phyloP scores from a whole-genome alignment of 2,113 vertebrate species.

The Pollimyrus isidori region DNA sequence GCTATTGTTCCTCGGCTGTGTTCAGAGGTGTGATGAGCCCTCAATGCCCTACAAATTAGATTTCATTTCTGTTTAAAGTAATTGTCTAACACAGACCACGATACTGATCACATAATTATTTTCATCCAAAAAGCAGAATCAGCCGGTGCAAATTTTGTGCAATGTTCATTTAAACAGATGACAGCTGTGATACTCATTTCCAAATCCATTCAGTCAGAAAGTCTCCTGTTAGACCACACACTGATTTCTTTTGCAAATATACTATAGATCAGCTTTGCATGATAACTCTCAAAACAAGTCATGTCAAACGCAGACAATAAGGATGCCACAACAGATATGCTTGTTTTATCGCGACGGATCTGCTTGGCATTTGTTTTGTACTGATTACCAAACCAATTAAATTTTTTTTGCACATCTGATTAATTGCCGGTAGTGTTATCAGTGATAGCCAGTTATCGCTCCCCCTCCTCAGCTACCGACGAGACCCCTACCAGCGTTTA shows the following conservation, averaged over 20 bases:
- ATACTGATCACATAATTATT: constrained; percentile 46
- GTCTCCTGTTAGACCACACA: constrained; percentile 24
- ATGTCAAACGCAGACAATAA: constrained; percentile 1
- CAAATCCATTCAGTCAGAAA: constrained; percentile 30
- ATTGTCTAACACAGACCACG: constrained; percentile 56
- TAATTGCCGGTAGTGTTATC: not conserved
- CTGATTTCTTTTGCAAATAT: constrained; percentile 21
- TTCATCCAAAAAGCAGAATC: constrained; percentile 39
- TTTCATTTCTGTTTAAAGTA: constrained; percentile 46
- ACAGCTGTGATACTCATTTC: constrained; percentile 36
- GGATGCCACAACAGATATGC: constrained; percentile 6
- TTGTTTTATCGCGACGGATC: not conserved
- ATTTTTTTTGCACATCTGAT: not conserved
- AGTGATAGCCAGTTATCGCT: not conserved
- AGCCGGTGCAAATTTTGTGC: constrained; percentile 35
- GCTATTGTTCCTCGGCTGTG: not conserved
- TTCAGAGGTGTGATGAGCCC: not conserved
- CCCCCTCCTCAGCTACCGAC: not conserved
- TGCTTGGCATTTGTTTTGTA: not conserved
- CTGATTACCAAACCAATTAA: not conserved
- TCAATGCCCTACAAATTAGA: constrained; percentile 55
- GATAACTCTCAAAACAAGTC: constrained; percentile 8
- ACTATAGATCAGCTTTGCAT: constrained; percentile 10
- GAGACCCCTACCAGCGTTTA: not conserved
- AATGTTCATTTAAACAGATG: constrained; percentile 37